phyloP scores from a whole-genome alignment of 2,888 invertebrate species.

The Drosophila kanekoi region DNA sequence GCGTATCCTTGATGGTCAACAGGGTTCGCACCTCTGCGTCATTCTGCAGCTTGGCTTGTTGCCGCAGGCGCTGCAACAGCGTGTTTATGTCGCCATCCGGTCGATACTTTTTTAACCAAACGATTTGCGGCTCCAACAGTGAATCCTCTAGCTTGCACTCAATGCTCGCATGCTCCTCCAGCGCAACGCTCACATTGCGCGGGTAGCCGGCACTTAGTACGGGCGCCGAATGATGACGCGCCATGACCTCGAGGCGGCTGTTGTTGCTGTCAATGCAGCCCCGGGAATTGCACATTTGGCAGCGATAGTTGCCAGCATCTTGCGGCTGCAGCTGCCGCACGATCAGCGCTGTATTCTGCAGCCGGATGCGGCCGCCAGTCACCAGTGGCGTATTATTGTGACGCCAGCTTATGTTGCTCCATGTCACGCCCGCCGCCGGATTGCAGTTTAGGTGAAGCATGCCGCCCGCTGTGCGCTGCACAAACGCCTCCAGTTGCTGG shows the following conservation, averaged over 20 bases:
- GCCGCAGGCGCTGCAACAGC: slow-evolving; percentile 34
- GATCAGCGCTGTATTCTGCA: slow-evolving; percentile 89
- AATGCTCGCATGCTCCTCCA: slow-evolving; percentile 90
- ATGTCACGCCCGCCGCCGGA: slow-evolving; percentile 87
- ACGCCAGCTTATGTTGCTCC: slow-evolving; percentile 93
- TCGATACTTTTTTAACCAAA: slow-evolving; percentile 87
- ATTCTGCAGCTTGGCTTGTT: neutral
- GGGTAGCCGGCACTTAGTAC: slow-evolving; percentile 87
- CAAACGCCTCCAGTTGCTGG: slow-evolving; percentile 34
- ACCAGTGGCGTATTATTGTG: slow-evolving; percentile 88
- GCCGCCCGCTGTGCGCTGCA: slow-evolving; percentile 91
- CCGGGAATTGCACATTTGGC: slow-evolving; percentile 91
- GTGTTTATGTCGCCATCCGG: slow-evolving; percentile 31
- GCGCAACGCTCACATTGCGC: slow-evolving; percentile 90
- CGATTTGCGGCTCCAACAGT: slow-evolving; percentile 92
- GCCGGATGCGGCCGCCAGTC: slow-evolving; percentile 82
- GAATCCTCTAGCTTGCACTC: slow-evolving; percentile 88
- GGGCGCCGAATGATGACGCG: slow-evolving; percentile 90
- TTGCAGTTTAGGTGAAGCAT: slow-evolving; percentile 89
- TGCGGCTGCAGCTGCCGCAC: slow-evolving; percentile 91
- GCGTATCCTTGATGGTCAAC: slow-evolving; percentile 84
- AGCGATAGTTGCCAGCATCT: slow-evolving; percentile 95
- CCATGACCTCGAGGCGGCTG: slow-evolving; percentile 90
- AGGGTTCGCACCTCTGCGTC: slow-evolving; percentile 24
- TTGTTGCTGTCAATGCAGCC: slow-evolving; percentile 90